Evolutionary conservation across 2,113 vertebrate genomes (phyloP), one percentile per base, ranked within the genome.

Genomic region (Rynchops niger): DNA sequence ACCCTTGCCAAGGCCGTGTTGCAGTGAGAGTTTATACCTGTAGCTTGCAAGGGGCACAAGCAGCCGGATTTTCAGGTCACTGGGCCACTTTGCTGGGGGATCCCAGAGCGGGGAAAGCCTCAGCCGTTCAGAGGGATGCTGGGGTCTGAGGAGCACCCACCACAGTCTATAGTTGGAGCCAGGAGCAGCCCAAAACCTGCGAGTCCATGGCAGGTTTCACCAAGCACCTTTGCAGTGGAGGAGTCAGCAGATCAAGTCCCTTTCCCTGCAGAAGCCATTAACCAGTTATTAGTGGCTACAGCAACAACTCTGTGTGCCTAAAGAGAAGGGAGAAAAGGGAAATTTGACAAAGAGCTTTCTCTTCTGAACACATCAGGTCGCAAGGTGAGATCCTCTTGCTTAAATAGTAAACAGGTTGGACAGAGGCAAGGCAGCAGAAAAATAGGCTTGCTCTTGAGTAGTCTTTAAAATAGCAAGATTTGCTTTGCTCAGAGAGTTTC

Each of bases 81-180:
- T 0, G 2, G 14, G 29, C 3, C 16, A 38, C 7, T 79, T 74
- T 3, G 1, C 36, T 70, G 50, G 11, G 38, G 12, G 5, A 61
- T 85, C 19, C 19, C 50, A 85, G 55, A 23, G 3, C 11, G 8
- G 23, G 17, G 22, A 61, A 74, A 47, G 6, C 40, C 50, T 92
- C 40, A 73, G 50, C 32, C 3, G 1, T 70, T 56, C 40, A 45
- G 22, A 69, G 9, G 13, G 6, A 7, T 66, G 22, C 17, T 1
- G 4, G n/a, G 13, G 22, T 77, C 38, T 69, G 63, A 55, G 13
- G 32, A 78, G 43, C 38, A 55, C 27, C 8, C 43, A 74, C 45
- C 1, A 5, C 34, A 86, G 50, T 43, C 27, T 63, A 26, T 15
- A 32, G 36, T 32, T 66, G 59, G 36, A 65, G 34, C 19, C 1